Conservation (phyloP, 2,113 vertebrate genomes). For the Eira barbara region DNA sequence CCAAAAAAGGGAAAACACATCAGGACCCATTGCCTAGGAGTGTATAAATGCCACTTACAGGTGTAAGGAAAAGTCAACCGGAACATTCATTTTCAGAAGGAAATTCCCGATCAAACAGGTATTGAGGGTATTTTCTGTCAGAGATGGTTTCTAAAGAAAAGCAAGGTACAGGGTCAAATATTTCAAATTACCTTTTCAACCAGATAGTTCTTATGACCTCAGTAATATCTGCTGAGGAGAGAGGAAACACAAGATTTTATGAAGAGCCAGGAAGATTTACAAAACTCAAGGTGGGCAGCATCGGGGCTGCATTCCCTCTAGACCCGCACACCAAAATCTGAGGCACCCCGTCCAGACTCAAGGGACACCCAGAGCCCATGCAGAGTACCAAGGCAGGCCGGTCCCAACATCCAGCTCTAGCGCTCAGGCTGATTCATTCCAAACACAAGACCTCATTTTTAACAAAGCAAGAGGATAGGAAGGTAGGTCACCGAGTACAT, state of each 20-base stretch:
- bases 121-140: neutral
- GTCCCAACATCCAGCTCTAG: neutral
- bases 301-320: neutral
- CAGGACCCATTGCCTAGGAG: neutral
- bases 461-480: neutral
- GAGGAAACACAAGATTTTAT: neutral
- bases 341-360: neutral
- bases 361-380: neutral
- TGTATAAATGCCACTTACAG: neutral
- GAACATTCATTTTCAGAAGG: conserved; percentile 4
- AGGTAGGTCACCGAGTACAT: neutral
- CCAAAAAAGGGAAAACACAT: neutral
- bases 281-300: neutral
- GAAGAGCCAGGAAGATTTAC: neutral
- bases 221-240: neutral
- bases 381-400: accelerated
- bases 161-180: conserved; percentile 19
- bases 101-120: conserved; percentile 2
- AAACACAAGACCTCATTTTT: neutral
- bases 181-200: conserved; percentile 40
- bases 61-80: neutral
- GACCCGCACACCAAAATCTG: neutral
- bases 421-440: neutral
- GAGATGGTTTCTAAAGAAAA: conserved; percentile 9
- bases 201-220: neutral